phyloP scores from a whole-genome alignment of 2,888 invertebrate genomes.

The Eristalinus sepulchralis region DNA sequence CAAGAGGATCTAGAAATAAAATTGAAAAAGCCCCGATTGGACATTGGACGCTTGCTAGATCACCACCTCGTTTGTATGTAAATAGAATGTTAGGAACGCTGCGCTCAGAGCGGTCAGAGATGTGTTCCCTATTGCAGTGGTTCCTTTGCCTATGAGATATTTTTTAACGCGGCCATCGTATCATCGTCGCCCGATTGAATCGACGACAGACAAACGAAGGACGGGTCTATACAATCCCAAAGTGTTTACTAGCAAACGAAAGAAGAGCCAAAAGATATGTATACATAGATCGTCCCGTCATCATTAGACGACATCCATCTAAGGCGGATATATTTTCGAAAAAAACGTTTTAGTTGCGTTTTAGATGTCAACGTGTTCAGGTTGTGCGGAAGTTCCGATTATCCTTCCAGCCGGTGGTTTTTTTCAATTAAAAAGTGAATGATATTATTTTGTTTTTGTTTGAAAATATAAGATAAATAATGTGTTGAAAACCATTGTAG shows the following conservation, averaged over 20 bases:
- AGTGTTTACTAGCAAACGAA: slow-evolving; percentile 3
- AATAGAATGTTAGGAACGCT: slow-evolving; percentile 60
- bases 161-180: slow-evolving; percentile 17
- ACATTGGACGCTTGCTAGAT: slow-evolving; percentile 44
- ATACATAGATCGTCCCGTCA: slow-evolving; percentile 39
- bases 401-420: not conserved
- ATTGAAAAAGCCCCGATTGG: slow-evolving; percentile 52
- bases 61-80: slow-evolving; percentile 48
- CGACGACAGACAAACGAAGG: slow-evolving; percentile 56
- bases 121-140: slow-evolving; percentile 60
- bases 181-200: slow-evolving; percentile 28
- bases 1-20: slow-evolving; percentile 64
- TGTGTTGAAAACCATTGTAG: not conserved
- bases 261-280: slow-evolving; percentile 49
- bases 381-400: slow-evolving; percentile 57
- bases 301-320: slow-evolving; percentile 77
- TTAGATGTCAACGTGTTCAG: slow-evolving; percentile 80
- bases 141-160: slow-evolving; percentile 17
- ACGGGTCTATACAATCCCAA: slow-evolving; percentile 35
- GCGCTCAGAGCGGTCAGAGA: slow-evolving; percentile 38
- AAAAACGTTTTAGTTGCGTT: slow-evolving; percentile 80
- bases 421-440: not conserved
- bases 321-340: slow-evolving; percentile 78
- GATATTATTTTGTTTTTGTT: not conserved
- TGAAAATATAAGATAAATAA: not conserved